Evolutionary conservation across 2,113 vertebrate species (phyloP), one percentile per base, ranked within the genome.

Genomic region (Hyla sarda): DNA sequence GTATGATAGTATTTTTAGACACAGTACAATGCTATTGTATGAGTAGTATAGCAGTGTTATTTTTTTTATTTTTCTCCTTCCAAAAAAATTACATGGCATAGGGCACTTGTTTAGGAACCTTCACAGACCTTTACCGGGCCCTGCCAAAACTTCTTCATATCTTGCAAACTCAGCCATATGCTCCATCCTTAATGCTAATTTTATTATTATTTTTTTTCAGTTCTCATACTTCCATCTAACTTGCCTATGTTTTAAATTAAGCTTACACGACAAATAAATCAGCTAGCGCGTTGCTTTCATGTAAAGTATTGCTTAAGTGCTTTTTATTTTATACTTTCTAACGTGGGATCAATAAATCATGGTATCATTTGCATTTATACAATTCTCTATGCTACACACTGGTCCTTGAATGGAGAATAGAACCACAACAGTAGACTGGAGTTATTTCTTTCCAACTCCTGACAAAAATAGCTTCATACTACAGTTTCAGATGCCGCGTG

Each of bases 271-370:
- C 52, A 73, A 73, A 81, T 79, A 81, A 86, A 81, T 86, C 65
- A 79, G n/a, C 28, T 17, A 62, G 50, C 76, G 58, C 84, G 28
- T 56, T 81, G 67, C 84, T 41, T 86, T 52, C 62, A 72, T 80
- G 75, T 79, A 80, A 79, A 72, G 48, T 72, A 79, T 86, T 71
- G 75, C 69, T 72, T 81, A 80, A 86, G 65, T 80, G 52, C 77
- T 71, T 73, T 32, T 73, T 81, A 37, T 60, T 79, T 37, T 80
- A 14, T 41, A 56, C 45, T 73, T 73, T 71, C 50, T 78, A 67
- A 37, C 77, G 32, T 81, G 65, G 50, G 77, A 73, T 86, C 77
- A 81, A 81, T 86, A 86, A 86, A 86, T 86, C 84, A 81, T 54
- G 45, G 52, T 60, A 80, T 60, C 41, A 86, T 86, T 86, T 86